A percentile compares a stretch with the other conserved stretches of the same genome.
Evolutionary conservation across 2,888 invertebrate genomes (phyloP).

Genomic region (Epicampocera succincta): DNA sequence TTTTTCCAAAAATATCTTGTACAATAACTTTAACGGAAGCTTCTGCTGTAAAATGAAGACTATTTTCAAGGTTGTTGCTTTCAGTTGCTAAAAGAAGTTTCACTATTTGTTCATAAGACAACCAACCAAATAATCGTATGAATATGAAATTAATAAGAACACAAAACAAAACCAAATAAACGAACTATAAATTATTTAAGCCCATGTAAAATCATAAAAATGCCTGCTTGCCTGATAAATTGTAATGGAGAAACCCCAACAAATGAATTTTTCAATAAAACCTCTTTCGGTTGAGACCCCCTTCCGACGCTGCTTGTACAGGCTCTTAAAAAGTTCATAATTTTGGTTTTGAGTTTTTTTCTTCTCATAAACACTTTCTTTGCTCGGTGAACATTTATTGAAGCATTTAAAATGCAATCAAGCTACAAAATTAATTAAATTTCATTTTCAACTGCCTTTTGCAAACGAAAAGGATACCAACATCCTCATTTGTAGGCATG

Average conservation of each 20-base stretch:
- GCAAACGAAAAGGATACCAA: slow-evolving; percentile 13
- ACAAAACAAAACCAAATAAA: slow-evolving; percentile 36
- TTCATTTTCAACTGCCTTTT: slow-evolving; percentile 69
- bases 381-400: slow-evolving; percentile 62
- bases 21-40: too few species aligned
- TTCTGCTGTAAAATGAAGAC: too few species aligned
- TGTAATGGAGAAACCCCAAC: background rate
- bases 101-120: slow-evolving; percentile 22
- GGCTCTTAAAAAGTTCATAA: slow-evolving; percentile 59
- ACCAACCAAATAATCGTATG: slow-evolving; percentile 17
- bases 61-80: background rate
- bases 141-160: slow-evolving; percentile 26
- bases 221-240: background rate
- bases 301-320: background rate
- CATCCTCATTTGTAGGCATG: slow-evolving; percentile 8
- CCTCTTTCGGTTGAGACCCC: slow-evolving; percentile 48
- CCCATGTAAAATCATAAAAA: slow-evolving; percentile 31
- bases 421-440: slow-evolving; percentile 81
- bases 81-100: slow-evolving; percentile 2
- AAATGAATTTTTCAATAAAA: slow-evolving; percentile 51
- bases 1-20: too few species aligned
- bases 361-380: slow-evolving; percentile 36
- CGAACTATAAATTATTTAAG: slow-evolving; percentile 56
- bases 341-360: slow-evolving; percentile 31
- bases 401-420: slow-evolving; percentile 79